Evolutionary conservation across 1,140 invertebrate genomes (phyloP), one percentile per base, ranked within the genome.

Genomic region (Plectrocnemia conspersa): DNA sequence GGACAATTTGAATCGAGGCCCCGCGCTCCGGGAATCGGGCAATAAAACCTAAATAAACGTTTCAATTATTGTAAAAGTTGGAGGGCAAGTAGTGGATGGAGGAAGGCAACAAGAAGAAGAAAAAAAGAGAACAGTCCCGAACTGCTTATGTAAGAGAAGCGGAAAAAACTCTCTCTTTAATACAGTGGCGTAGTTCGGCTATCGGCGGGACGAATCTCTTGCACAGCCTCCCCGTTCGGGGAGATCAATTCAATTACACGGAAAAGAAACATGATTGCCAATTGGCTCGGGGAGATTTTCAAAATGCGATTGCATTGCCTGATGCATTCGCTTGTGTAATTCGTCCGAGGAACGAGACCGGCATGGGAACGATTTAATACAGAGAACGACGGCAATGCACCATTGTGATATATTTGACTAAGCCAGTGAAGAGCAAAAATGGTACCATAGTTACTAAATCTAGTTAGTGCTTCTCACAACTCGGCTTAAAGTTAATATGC

Each of bases 11-110:
- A 60, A 60, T 56, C 54, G 49, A 36, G 36, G 49, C 46, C 27
- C 52, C 47, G 46, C 42, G 53, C 25, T 35, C 13, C 22, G 33
- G 38, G 58, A 23, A 29, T 23, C 35, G 54, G 36, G 58, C 54
- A 57, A 61, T 61, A 61, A 61, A 61, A 61, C 42, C 54, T 50
- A 54, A 61, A 61, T 61, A 61, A 61, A 61, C 59, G 54, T 49
- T 61, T 61, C 59, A 61, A 61, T 61, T 61, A 61, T 61, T 61
- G 59, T 61, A 57, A 61, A 61, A 61, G 53, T 56, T 55, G 5
- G 10, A 21, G 23, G 29, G 7, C 15, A 24, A 54, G 36, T 45
- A 45, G 42, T 45, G 42, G 42, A n/a, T 45, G 23, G 45, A 33
- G 18, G 16, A 32, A 5, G 25, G 41, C 11, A 29, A 47, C 7